Percentiles rank a stretch among this genome's conserved stretches.
Conservation (phyloP, 2,113 vertebrate genomes). For the Crotalus helleri region DNA sequence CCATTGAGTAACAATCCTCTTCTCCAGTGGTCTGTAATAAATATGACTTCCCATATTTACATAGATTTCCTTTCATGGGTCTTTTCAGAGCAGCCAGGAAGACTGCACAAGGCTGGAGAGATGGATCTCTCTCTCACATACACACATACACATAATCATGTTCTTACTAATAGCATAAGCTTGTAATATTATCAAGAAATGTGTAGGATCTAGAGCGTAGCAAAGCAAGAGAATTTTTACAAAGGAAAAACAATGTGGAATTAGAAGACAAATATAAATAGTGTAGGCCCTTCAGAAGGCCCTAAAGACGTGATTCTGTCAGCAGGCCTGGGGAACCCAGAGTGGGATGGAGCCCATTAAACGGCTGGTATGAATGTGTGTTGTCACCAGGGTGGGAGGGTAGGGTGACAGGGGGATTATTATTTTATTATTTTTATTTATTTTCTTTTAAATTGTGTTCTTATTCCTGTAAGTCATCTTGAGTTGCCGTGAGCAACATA, state of each 20-base stretch:
- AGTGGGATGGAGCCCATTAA: neutral
- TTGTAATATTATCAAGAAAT: neutral
- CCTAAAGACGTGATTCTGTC: neutral
- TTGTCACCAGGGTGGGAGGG: neutral
- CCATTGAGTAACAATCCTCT: neutral
- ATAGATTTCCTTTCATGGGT: neutral
- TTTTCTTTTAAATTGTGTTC: neutral
- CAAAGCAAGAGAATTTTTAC: neutral
- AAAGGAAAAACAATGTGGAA: neutral
- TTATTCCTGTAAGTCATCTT: neutral
- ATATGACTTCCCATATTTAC: neutral
- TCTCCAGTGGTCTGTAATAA: neutral
- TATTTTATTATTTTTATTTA: neutral
- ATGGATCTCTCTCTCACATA: neutral
- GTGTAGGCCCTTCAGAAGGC: neutral
- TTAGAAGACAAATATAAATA: neutral
- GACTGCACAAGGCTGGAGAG: neutral
- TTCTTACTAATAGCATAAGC: neutral
- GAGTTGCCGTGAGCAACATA: neutral
- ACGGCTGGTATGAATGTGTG: neutral
- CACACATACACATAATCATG: neutral
- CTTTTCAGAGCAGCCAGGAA: neutral
- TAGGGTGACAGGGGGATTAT: neutral
- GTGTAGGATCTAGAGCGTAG: neutral
- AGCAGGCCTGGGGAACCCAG: neutral